These are phyloP conservation scores for Helleia helle DNA, from an alignment of 2,888 invertebrate species.

Conservation along the genomic window DNA sequence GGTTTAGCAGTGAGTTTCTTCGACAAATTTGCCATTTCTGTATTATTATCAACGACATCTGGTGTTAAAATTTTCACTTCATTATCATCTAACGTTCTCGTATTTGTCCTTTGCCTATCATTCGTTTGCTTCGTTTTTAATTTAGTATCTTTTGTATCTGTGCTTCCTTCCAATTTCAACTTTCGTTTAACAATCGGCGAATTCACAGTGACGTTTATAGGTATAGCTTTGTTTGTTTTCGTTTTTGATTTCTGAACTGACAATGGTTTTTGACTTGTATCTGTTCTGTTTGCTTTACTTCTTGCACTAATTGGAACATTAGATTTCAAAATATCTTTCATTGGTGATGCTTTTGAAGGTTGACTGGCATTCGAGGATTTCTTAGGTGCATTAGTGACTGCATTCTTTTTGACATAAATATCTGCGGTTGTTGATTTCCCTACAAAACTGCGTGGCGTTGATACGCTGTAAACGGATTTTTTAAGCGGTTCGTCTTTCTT, in stretches of 20 bases:
- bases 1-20: slow-evolving; percentile 44
- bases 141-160: slow-evolving; percentile 14
- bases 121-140: slow-evolving; percentile 16
- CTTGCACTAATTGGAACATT: slow-evolving; percentile 16
- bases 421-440: slow-evolving; percentile 45
- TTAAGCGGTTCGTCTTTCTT: slow-evolving; percentile 40
- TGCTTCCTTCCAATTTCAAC: slow-evolving; percentile 23
- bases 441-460: slow-evolving; percentile 42
- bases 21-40: slow-evolving; percentile 45
- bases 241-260: slow-evolving; percentile 13
- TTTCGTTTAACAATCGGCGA: slow-evolving; percentile 44
- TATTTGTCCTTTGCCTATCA: slow-evolving; percentile 44
- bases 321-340: slow-evolving; percentile 43
- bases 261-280: slow-evolving; percentile 12
- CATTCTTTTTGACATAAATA: slow-evolving; percentile 45
- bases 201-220: slow-evolving; percentile 46
- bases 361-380: slow-evolving; percentile 28
- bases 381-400: slow-evolving; percentile 32
- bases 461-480: slow-evolving; percentile 28
- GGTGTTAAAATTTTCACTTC: slow-evolving; percentile 54
- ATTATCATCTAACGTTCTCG: slow-evolving; percentile 55
- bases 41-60: slow-evolving; percentile 46
- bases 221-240: slow-evolving; percentile 22
- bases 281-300: slow-evolving; percentile 16
- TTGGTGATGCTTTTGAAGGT: too few relatives aligned